Conservation (phyloP, 2,797 vertebrate species). For the Gadopsis bispinosus region DNA sequence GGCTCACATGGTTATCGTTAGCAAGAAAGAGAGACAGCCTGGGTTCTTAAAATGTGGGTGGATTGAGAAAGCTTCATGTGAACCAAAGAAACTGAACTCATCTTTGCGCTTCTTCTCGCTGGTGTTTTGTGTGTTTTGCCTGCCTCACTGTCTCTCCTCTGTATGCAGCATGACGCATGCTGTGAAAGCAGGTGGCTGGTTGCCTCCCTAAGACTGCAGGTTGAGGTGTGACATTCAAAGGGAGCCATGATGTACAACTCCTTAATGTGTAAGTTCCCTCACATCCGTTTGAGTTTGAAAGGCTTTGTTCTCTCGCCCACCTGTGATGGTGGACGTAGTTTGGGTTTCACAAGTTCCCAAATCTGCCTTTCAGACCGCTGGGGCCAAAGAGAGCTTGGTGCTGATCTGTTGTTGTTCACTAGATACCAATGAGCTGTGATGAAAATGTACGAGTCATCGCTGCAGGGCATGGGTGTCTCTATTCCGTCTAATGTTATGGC, state of each 20-base stretch:
- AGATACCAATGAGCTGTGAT: slow-evolving; percentile 42
- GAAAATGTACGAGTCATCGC: slow-evolving; percentile 37
- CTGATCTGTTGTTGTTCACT: slow-evolving; percentile 39
- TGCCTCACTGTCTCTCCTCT: slow-evolving; percentile 9
- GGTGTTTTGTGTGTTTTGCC: slow-evolving; percentile 4
- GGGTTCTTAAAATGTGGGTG: slow-evolving; percentile 43
- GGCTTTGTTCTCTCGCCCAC: slow-evolving; percentile 29
- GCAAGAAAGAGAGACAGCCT: slow-evolving; percentile 39
- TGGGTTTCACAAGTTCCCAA: slow-evolving; percentile 40
- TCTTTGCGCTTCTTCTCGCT: slow-evolving; percentile 24
- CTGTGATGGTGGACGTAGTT: slow-evolving; percentile 14
- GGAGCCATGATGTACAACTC: slow-evolving; percentile 14
- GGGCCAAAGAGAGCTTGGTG: slow-evolving; percentile 5
- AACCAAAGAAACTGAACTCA: slow-evolving; percentile 40
- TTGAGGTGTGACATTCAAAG: slow-evolving; percentile 46
- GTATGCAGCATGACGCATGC: background rate
- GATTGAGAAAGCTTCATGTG: slow-evolving; percentile 28
- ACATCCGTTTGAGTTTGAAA: slow-evolving; percentile 6
- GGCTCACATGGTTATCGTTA: slow-evolving; percentile 73
- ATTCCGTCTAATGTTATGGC: slow-evolving; percentile 22
- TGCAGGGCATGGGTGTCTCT: slow-evolving; percentile 37
- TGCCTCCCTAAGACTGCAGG: slow-evolving; percentile 8
- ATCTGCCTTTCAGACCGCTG: slow-evolving; percentile 7
- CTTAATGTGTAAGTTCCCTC: slow-evolving; percentile 35
- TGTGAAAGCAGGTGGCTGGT: slow-evolving; percentile 49